Evolutionary conservation across 2,888 invertebrate genomes (phyloP), one percentile per base, ranked within the genome.

Genomic region (Unio pictorum): DNA sequence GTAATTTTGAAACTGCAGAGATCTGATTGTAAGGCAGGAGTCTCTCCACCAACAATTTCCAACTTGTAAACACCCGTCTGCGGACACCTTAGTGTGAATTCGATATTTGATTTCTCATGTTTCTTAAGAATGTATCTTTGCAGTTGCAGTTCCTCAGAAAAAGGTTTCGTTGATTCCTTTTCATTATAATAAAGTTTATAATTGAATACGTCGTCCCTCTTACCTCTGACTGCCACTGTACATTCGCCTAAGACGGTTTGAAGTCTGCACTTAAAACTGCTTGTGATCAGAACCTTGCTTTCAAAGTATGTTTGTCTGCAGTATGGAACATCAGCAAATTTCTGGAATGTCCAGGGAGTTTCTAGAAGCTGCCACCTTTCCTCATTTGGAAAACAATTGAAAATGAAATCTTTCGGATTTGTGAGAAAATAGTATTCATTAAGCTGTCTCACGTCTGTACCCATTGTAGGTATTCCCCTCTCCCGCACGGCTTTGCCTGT

Each of bases 131-230:
- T 77, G 64, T 68, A 81, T 26, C 75, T 79, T 20, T 75, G 72
- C 18, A 81, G 67, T 61, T 76, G 75, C 54, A 76, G 62, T 8
- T 67, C 69, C n/a, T 68, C 65, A 15, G 77, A 69, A n/a, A 78
- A 76, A 60, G 72, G 67, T 7, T 66, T 68, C 15, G 64, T 71
- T 1, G 80, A 81, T 67, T 80, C 76, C 56, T 76, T 69, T 54
- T 79, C 72, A 57, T 78, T 78, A 55, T 74, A 80, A 59, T 68
- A 80, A 2, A 81, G 69, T 60, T 74, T 71, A 66, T 77, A 77
- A 55, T 73, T 67, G 64, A 77, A 67, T 18, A 28, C 59, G 66
- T 74, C 65, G 15, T 66, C 68, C 34, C n/a, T 34, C 6, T 61
- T 64, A 1, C 34, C 34, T 34, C 34, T 34, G 3, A 76, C 5